These are phyloP conservation scores for Apodemus sylvaticus DNA, from an alignment of 2,113 vertebrate species.

Conservation along the genomic window DNA sequence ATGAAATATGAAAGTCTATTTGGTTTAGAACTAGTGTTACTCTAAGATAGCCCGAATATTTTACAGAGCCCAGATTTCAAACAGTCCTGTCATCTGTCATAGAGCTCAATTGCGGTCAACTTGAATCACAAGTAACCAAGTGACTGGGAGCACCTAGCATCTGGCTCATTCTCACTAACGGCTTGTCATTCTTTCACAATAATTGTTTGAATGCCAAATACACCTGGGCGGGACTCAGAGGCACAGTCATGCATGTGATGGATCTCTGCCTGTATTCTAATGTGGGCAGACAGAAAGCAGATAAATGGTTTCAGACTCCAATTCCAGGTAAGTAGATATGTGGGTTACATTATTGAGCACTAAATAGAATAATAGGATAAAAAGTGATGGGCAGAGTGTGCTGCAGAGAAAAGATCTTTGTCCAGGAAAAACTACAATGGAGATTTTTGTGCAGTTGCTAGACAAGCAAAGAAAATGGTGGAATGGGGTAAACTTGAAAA, in stretches of 20 bases:
- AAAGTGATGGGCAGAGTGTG: neutral
- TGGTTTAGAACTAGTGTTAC: neutral
- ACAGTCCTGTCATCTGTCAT: neutral
- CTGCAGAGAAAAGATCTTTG: neutral
- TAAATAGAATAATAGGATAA: neutral
- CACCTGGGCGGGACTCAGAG: neutral
- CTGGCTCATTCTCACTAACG: neutral
- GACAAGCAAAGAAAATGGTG: neutral
- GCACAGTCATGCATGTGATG: fast-evolving
- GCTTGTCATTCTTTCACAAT: neutral
- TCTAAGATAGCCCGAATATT: neutral
- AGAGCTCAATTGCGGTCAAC: neutral
- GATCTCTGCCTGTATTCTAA: neutral
- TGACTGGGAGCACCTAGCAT: neutral
- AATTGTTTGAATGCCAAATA: neutral
- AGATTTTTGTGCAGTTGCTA: neutral
- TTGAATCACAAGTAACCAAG: neutral
- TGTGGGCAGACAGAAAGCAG: neutral
- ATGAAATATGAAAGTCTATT: neutral
- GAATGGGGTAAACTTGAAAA: neutral
- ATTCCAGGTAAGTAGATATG: neutral
- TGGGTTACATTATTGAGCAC: neutral
- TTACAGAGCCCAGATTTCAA: neutral
- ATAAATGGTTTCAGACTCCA: neutral
- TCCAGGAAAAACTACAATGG: neutral